phyloP scores from a whole-genome alignment of 2,888 invertebrate species.

The Lasioglossum morio region DNA sequence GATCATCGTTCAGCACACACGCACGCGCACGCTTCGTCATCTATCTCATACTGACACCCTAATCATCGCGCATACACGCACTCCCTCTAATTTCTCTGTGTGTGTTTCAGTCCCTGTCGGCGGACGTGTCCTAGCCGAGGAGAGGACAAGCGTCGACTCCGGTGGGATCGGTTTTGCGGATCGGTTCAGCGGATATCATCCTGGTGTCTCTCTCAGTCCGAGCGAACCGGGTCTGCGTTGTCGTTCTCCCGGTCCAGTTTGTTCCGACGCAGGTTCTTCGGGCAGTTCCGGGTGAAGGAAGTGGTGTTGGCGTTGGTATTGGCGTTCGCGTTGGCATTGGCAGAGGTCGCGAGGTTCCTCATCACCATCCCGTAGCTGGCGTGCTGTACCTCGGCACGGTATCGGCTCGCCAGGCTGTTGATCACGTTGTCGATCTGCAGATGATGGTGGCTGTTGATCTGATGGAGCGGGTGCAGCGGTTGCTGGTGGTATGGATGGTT shows the following conservation, averaged over 20 bases:
- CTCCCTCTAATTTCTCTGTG: neutral
- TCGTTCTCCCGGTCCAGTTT: conserved; percentile 4
- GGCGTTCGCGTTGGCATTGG: neutral
- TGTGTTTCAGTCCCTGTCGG: neutral
- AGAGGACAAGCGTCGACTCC: neutral
- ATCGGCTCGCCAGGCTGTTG: neutral
- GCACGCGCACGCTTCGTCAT: conserved; percentile 22
- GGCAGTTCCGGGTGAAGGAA: neutral
- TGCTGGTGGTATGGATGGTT: conserved; percentile 34
- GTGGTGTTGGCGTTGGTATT: neutral
- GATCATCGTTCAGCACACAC: conserved; percentile 15
- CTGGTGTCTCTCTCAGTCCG: neutral
- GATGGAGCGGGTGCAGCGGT: neutral
- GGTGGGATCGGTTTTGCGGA: neutral
- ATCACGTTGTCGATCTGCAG: neutral
- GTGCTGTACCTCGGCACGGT: neutral
- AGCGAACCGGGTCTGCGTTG: neutral
- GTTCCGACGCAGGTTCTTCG: neutral
- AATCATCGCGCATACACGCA: neutral
- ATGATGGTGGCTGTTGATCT: neutral
- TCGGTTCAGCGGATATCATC: neutral
- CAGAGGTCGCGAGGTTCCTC: neutral
- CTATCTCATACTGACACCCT: neutral
- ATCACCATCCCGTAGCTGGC: neutral
- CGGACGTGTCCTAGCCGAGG: neutral